Conservation (phyloP, 2,113 vertebrate genomes). For the Canis aureus region DNA sequence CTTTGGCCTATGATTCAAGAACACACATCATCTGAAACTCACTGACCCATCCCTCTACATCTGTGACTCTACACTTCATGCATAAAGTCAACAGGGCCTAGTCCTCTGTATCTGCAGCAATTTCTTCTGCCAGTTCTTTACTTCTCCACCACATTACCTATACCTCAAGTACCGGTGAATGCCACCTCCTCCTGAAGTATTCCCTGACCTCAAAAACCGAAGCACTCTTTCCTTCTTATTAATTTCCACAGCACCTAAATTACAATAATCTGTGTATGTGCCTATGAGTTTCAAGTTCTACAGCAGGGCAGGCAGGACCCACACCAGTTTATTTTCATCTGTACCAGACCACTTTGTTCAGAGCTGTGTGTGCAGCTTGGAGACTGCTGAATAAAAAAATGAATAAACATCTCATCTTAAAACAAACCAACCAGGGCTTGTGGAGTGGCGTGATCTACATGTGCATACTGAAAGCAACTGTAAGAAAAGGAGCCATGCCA, state of each 20-base stretch:
- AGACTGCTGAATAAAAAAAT: neutral
- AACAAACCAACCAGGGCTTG: neutral
- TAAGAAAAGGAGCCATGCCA: neutral
- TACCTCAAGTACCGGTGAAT: neutral
- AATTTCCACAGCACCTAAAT: neutral
- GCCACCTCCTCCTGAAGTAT: neutral
- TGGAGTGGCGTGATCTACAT: neutral
- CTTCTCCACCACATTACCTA: conserved; percentile 17
- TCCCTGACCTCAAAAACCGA: neutral
- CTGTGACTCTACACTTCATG: neutral
- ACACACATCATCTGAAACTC: neutral
- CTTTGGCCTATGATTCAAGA: conserved; percentile 15
- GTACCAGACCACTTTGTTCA: neutral
- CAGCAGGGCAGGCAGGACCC: neutral
- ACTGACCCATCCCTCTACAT: neutral
- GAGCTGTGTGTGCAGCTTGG: neutral
- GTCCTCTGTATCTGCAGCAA: neutral
- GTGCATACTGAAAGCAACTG: neutral
- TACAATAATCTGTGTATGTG: neutral
- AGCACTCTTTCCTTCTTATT: neutral
- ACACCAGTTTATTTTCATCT: neutral
- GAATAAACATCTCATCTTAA: neutral
- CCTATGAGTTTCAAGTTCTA: neutral
- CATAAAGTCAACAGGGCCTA: neutral
- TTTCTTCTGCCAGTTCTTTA: conserved; percentile 19